Evolutionary conservation across 2,888 invertebrate genomes (phyloP).

Genomic region (Hirtodrosophila histrioides): DNA sequence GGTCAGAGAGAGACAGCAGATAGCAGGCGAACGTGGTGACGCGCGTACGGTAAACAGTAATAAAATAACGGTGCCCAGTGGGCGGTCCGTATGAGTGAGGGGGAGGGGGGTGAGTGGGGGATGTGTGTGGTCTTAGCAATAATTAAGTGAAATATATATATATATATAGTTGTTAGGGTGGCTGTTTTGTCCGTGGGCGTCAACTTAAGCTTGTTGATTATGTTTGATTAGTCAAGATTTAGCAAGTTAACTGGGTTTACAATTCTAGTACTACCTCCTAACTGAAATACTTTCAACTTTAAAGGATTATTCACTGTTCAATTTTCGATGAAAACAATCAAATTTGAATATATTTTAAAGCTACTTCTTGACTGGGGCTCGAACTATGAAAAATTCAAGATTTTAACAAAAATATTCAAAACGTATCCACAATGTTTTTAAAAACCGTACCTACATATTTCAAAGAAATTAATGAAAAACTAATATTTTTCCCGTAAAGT

Average conservation of each 20-base stretch:
- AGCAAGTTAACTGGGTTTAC: slow-evolving; percentile 38
- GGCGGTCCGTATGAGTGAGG: slow-evolving; percentile 39
- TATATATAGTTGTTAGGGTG: slow-evolving; percentile 48
- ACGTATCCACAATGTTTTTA: no score
- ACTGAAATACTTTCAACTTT: slow-evolving; percentile 4
- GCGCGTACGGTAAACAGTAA: slow-evolving; percentile 69
- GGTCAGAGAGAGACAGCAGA: slow-evolving; percentile 38
- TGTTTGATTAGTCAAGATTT: slow-evolving; percentile 74
- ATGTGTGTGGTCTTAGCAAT: slow-evolving; percentile 58
- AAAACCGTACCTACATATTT: no score
- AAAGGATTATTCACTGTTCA: no score
- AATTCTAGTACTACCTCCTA: slow-evolving; percentile 12
- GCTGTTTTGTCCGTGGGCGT: slow-evolving; percentile 29
- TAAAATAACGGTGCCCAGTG: slow-evolving; percentile 66
- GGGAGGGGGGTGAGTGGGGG: slow-evolving; percentile 2
- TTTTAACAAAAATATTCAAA: no score
- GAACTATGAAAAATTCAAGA: no score
- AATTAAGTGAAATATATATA: slow-evolving; percentile 70
- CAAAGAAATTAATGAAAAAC: no score
- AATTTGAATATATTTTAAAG: no score
- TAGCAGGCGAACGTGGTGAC: slow-evolving; percentile 28
- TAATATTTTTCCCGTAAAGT: no score
- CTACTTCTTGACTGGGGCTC: no score
- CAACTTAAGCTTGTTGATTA: slow-evolving; percentile 73
- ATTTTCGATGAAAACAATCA: no score